These are phyloP conservation scores for Cyprinodon tularosa DNA, from an alignment of 2,113 vertebrate genomes.

Conservation along the genomic window DNA sequence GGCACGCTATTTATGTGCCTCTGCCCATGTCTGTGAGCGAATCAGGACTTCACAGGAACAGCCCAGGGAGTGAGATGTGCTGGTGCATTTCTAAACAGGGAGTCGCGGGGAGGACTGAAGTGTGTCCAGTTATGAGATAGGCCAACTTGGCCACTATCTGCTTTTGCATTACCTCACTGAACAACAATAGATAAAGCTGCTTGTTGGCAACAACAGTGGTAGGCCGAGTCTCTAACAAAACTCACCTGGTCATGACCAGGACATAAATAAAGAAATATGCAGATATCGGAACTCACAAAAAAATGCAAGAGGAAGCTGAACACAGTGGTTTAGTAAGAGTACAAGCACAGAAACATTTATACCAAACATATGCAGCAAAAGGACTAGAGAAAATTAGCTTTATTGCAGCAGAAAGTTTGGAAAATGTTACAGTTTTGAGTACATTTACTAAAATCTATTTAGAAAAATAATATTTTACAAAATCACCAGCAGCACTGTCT, in stretches of 20 bases:
- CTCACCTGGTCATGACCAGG: constrained; percentile 4
- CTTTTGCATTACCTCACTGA: constrained; percentile 52
- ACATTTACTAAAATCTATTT: background rate
- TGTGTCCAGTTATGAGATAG: constrained; percentile 70
- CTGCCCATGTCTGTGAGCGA: constrained; percentile 65
- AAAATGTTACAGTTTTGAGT: background rate
- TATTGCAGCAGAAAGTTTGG: background rate
- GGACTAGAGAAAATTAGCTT: background rate
- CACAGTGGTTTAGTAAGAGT: constrained; percentile 25
- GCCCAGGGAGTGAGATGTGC: constrained; percentile 63
- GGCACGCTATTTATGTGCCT: constrained; percentile 67
- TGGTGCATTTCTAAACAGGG: constrained; percentile 73
- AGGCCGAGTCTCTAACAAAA: constrained; percentile 24
- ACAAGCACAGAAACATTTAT: background rate
- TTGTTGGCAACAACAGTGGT: constrained; percentile 44
- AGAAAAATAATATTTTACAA: background rate
- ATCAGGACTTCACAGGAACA: constrained; percentile 73
- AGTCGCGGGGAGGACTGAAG: constrained; percentile 66
- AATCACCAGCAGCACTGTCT: background rate
- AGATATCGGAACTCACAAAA: constrained; percentile 16
- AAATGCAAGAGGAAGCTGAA: constrained; percentile 21
- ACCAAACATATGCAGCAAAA: background rate
- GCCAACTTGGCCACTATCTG: constrained; percentile 65
- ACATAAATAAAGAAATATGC: constrained; percentile 38
- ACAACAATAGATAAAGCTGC: constrained; percentile 58